phyloP scores from a whole-genome alignment of 2,797 vertebrate genomes.

The Cyclopterus lumpus region DNA sequence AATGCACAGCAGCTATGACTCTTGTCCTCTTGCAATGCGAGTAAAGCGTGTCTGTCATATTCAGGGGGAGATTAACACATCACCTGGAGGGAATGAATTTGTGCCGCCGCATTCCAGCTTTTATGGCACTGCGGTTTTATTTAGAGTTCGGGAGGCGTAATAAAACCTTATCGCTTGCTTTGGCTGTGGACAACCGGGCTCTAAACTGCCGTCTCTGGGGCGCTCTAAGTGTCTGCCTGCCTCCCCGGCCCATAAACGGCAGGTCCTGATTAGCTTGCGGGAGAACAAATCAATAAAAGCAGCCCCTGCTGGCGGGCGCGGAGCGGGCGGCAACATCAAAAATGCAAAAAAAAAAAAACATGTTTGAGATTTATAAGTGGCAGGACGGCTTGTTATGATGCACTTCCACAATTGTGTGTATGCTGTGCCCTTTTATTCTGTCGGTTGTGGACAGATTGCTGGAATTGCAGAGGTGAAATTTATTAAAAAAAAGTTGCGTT shows the following conservation, averaged over 20 bases:
- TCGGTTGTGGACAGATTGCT: neutral
- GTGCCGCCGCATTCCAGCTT: constrained; percentile 85
- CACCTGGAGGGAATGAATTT: constrained; percentile 85
- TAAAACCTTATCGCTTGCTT: constrained; percentile 92
- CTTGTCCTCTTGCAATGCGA: neutral
- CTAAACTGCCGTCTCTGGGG: constrained; percentile 87
- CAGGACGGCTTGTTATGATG: constrained; percentile 15
- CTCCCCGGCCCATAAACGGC: constrained; percentile 88
- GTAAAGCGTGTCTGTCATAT: constrained; percentile 26
- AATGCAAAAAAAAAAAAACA: constrained; percentile 80
- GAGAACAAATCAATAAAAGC: constrained; percentile 94
- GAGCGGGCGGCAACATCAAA: constrained; percentile 82
- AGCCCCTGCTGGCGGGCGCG: constrained; percentile 80
- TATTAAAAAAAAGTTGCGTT: neutral
- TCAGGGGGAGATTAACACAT: constrained; percentile 53
- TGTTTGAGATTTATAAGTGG: constrained; percentile 31
- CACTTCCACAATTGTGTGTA: neutral
- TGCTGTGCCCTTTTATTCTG: neutral
- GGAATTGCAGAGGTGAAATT: neutral
- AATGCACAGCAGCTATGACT: neutral
- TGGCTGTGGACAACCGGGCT: constrained; percentile 87
- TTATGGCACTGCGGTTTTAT: constrained; percentile 87
- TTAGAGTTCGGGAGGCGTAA: constrained; percentile 88
- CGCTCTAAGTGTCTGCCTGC: constrained; percentile 89
- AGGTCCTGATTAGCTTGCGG: constrained; percentile 91